Base-by-base conservation (phyloP, 1,140 invertebrate genomes). In the Drosophila setifemur region DNA sequence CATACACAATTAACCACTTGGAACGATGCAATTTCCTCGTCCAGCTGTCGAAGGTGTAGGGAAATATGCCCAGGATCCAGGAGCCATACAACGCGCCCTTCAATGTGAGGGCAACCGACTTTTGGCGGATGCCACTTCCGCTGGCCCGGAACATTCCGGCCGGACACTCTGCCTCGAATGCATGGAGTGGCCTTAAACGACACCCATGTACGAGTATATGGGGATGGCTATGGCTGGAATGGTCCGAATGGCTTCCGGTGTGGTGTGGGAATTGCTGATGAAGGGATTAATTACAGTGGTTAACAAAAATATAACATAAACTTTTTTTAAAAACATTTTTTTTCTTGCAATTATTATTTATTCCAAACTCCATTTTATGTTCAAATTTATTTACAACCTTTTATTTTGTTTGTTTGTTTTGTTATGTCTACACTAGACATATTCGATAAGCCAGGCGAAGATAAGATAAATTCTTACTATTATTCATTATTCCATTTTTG, bases 1-100 rank as follows among this genome's bases (percentile, higher is more conserved):
- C 78, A 16, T 85, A 83, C 1, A 7, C 73, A 39, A 83, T 16
- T 6, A 85, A 16, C 57, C 73, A 85, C 9, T 31, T 42, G 5
- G 79, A 78, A 5, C 57, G 52, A 39, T 28, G 21, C 18, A 85
- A 7, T 35, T 49, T 42, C n/a, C 45, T 18, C 12, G 16, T 73
- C 25, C 35, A 39, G 3, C 8, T 7, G 25, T 42, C 35, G 39
- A 64, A 83, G 12, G 60, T 52, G 35, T 70, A 83, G 1, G 79
- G 78, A 16, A 83, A 64, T 9, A 83, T 25, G 0, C 77, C 78
- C 1, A 82, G 50, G 0, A 33, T 16, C 68, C 61, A 83, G 6
- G 77, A 82, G n/a, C 21, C 16, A 12, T 77, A 83, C 6, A 77
- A 33, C 8, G 57, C 33, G 0, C 23, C 47, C 25, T 45, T 54